Evolutionary conservation across 2,888 invertebrate species (phyloP), one percentile per base, ranked within the genome.

Genomic region (Eurytoma adleriae): DNA sequence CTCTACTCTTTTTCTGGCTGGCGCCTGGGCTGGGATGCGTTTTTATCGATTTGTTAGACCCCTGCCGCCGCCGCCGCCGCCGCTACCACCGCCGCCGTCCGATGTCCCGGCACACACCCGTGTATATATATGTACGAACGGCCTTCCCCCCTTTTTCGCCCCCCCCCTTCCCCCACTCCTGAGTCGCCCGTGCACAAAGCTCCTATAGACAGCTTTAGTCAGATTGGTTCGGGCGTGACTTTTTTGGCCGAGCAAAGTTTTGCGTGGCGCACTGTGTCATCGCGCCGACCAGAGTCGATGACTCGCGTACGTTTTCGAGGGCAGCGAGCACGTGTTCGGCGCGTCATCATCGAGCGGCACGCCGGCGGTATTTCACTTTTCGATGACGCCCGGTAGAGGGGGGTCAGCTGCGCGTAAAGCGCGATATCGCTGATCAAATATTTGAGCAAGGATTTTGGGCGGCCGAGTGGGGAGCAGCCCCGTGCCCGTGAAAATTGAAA

Each of bases 41-140:
- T 90, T 90, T 90, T 90, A 90, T 90, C 90, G 90, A 90, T 90
- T 90, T 88, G 90, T 88, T 76, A 89, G 88, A 90, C 88, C 87
- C 86, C 87, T 86, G 86, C 84, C 85, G 84, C 84, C 24, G 18
- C 76, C 66, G 24, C 30, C 59, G 56, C 62, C 20, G 54, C 67
- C 72, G 56, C 70, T 20, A 27, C 64, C 54, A 86, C 83, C 84
- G 84, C 75, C 77, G 52, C 85, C 82, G 84, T 79, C 85, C 89
- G 85, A 88, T 89, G 87, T 86, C 86, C 85, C 84, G 80, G 82
- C 84, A 79, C 71, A 18, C 64, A 10, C 77, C 67, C 82, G 82
- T 85, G 84, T 85, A 84, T 87, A 84, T 85, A 82, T 86, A 84
- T 82, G 85, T 85, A 82, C 83, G 84, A 83, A 76, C 82, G 77